Evolutionary conservation across 1,140 invertebrate species (phyloP).

Genomic region (Meteorus sp.): DNA sequence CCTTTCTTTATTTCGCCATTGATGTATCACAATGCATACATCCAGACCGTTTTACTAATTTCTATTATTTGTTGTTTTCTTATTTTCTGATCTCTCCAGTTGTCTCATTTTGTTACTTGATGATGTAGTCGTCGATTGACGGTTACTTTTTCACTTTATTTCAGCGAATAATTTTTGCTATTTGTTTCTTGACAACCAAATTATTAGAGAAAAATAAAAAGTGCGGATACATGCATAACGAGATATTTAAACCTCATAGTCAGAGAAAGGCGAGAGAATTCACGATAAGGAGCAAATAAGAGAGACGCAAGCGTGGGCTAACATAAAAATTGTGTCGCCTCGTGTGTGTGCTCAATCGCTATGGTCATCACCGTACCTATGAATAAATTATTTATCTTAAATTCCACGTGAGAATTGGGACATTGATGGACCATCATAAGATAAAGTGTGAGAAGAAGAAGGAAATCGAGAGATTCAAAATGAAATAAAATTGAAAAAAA

Average conservation of each 20-base stretch:
- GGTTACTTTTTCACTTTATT: no score
- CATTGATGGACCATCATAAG: not conserved
- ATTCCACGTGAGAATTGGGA: slow-evolving; percentile 24
- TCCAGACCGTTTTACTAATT: no score
- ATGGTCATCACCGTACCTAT: slow-evolving; percentile 19
- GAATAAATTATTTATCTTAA: slow-evolving; percentile 33
- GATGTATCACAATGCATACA: no score
- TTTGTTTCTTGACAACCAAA: not conserved
- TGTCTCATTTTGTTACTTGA: no score
- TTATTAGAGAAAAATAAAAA: not conserved
- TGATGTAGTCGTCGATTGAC: no score
- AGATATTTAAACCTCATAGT: slow-evolving; percentile 33
- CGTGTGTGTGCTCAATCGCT: slow-evolving; percentile 22
- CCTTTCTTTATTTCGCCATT: no score
- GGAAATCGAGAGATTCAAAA: not conserved
- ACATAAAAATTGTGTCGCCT: slow-evolving; percentile 24
- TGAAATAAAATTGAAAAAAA: not conserved
- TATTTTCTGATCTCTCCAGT: no score
- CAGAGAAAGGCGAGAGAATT: slow-evolving; percentile 24
- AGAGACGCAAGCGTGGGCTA: slow-evolving; percentile 9
- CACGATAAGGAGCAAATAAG: slow-evolving; percentile 8
- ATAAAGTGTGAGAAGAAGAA: no score
- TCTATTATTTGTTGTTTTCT: no score
- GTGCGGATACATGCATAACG: not conserved
- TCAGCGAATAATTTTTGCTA: no score